Evolutionary conservation across 2,888 invertebrate genomes (phyloP), one percentile per base, ranked within the genome.

Genomic region (Himalopsyche kuldschensis): DNA sequence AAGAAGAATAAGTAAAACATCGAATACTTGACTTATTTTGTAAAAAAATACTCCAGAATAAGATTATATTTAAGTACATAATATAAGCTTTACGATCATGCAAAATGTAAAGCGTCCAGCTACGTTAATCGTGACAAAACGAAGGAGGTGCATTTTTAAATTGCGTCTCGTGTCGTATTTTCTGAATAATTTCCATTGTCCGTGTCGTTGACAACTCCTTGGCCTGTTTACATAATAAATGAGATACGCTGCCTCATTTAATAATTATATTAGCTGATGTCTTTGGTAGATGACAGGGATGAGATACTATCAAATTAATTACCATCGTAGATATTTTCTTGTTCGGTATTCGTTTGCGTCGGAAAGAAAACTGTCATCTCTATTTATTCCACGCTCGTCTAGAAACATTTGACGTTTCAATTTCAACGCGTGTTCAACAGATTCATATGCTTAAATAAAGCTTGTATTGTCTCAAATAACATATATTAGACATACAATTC

Each of bases 191-290:
- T 24, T 55, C 24, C 55, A 20, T 55, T 55, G 55, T 55, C 24
- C 55, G 10, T 20, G 55, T 24, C n/a, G 55, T 55, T 55, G 55
- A 55, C 55, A 55, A 55, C 55, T 55, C 55, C 55, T 55, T 24
- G 55, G 55, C 55, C 55, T 76, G 81, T 81, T 81, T 81, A 48
- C 81, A 81, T 81, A 81, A 81, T 81, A 81, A 81, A 81, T 81
- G 76, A 77, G 76, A 75, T 47, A 24, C 76, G 47, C 20, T 81
- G 77, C 77, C 48, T 81, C 77, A 81, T 55, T 55, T 55, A 55
- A 55, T 55, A 20, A 55, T 81, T 47, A 75, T 80, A 75, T 80
- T 80, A 80, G 77, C 47, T 77, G 47, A 15, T n/a, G 77, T 75
- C 75, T 75, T 80, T 80, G 47, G 81, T 27, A 30, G 55, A 24